Conservation (phyloP, 2,797 vertebrate species). For the Taenioides sp. region DNA sequence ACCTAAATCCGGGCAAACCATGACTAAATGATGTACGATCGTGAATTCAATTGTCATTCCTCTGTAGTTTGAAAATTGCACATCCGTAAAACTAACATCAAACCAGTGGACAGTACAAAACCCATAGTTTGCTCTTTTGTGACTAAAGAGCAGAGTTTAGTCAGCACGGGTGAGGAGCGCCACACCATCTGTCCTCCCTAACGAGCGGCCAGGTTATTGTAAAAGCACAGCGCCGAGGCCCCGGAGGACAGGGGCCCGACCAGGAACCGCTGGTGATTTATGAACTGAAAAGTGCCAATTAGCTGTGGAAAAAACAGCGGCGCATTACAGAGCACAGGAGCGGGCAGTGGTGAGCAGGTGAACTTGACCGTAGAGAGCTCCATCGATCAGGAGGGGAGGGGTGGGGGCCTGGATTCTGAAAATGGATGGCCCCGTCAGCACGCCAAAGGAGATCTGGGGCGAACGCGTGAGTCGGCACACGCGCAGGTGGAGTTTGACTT, state of each 20-base stretch:
- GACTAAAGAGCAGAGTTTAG: slow-evolving; percentile 35
- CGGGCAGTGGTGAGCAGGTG: slow-evolving; percentile 58
- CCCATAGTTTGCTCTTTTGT: slow-evolving; percentile 14
- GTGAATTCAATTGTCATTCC: neutral
- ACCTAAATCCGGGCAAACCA: neutral
- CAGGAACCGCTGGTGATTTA: slow-evolving; percentile 70
- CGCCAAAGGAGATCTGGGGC: slow-evolving; percentile 72
- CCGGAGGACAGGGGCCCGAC: slow-evolving; percentile 41
- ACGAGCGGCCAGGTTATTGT: slow-evolving; percentile 68
- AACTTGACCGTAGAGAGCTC: slow-evolving; percentile 74
- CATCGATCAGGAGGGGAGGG: slow-evolving; percentile 77
- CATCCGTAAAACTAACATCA: neutral
- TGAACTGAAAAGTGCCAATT: slow-evolving; percentile 77
- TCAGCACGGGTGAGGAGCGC: slow-evolving; percentile 38
- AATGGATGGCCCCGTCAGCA: slow-evolving; percentile 72
- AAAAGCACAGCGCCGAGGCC: slow-evolving; percentile 55
- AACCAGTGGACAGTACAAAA: neutral
- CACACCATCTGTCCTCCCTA: slow-evolving; percentile 52
- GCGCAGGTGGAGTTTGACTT: slow-evolving; percentile 28
- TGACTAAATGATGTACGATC: neutral
- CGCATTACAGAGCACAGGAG: slow-evolving; percentile 67
- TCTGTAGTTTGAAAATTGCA: neutral
- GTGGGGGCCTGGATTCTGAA: slow-evolving; percentile 60
- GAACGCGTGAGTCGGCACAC: slow-evolving; percentile 48
- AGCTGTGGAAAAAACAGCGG: slow-evolving; percentile 70